Evolutionary conservation across 1,140 invertebrate genomes (phyloP).

Genomic region (Diorhabda elongata): DNA sequence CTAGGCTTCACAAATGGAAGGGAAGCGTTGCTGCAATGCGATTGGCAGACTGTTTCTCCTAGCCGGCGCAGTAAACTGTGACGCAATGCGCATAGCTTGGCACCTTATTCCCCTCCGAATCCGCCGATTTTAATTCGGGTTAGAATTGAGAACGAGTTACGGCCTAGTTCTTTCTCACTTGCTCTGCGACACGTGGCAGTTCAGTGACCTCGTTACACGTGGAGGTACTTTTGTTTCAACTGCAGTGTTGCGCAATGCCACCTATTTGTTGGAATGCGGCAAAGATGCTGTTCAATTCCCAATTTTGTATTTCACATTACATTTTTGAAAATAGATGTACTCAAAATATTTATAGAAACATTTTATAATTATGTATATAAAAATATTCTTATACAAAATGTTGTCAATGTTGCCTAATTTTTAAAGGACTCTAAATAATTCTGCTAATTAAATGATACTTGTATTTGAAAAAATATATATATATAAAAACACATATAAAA

Average conservation of each 20-base stretch:
- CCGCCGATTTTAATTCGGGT: slow-evolving; percentile 24
- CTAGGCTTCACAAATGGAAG: slow-evolving; percentile 11
- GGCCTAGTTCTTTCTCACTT: slow-evolving; percentile 26
- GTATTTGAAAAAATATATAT: too few species aligned
- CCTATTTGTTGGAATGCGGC: slow-evolving; percentile 7
- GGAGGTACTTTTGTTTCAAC: slow-evolving; percentile 22
- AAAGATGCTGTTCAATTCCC: slow-evolving; percentile 3
- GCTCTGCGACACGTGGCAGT: slow-evolving; percentile 37
- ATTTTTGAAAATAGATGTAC: too few species aligned
- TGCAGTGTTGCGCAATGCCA: slow-evolving; percentile 36
- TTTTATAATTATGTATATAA: too few species aligned
- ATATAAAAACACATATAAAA: too few species aligned
- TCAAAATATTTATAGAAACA: too few species aligned
- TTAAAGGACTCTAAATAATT: too few species aligned
- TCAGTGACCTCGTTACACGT: slow-evolving; percentile 34
- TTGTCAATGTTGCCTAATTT: too few species aligned
- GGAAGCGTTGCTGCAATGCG: slow-evolving; percentile 16
- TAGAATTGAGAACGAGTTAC: slow-evolving; percentile 4
- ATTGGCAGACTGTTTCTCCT: slow-evolving; percentile 19
- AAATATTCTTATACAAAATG: too few species aligned
- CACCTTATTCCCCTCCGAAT: slow-evolving; percentile 14
- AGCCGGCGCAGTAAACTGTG: slow-evolving; percentile 6
- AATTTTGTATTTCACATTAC: neutral
- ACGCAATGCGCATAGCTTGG: slow-evolving; percentile 20
- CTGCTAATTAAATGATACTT: too few species aligned